A percentile compares a stretch with the other conserved stretches of the same genome.
Conservation (phyloP, 1,140 invertebrate species). For the Drosophila setifemur region DNA sequence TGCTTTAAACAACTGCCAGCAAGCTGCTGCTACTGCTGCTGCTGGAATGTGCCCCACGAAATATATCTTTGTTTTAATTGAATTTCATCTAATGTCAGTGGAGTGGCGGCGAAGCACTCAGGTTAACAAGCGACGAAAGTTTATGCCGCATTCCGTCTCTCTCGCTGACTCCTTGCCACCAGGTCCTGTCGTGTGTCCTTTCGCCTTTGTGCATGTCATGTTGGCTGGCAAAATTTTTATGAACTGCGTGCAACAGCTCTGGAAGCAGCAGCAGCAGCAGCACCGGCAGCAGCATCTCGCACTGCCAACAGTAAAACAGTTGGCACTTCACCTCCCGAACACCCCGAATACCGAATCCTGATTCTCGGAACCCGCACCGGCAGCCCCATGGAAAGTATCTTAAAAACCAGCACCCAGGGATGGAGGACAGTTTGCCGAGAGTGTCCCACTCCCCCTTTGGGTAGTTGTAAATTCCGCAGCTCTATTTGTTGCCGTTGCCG, state of each 20-base stretch:
- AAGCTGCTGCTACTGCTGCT: not conserved
- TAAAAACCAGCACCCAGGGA: slow-evolving; percentile 19
- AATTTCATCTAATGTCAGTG: slow-evolving; percentile 72
- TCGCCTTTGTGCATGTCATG: slow-evolving; percentile 78
- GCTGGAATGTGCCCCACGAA: slow-evolving; percentile 38
- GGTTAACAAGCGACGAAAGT: slow-evolving; percentile 72
- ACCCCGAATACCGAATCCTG: too few species aligned
- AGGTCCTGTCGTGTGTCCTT: slow-evolving; percentile 58
- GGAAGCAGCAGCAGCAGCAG: slow-evolving; percentile 30
- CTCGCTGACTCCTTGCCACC: not conserved
- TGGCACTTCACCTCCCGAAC: slow-evolving; percentile 17
- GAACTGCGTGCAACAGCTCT: slow-evolving; percentile 67
- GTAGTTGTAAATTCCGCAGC: slow-evolving; percentile 77
- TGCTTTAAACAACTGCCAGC: slow-evolving; percentile 29
- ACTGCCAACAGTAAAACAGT: slow-evolving; percentile 47
- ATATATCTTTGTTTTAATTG: slow-evolving; percentile 79
- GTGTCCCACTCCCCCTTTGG: slow-evolving; percentile 27
- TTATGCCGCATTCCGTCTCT: slow-evolving; percentile 62
- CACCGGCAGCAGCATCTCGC: slow-evolving; percentile 31
- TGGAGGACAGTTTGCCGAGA: not conserved
- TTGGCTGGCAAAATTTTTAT: slow-evolving; percentile 79
- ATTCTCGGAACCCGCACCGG: not conserved
- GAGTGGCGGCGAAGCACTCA: slow-evolving; percentile 43
- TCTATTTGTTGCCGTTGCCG: slow-evolving; percentile 67
- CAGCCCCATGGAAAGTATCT: slow-evolving; percentile 46